Evolutionary conservation across 2,888 invertebrate species (phyloP).

Genomic region (Cheilosia scutellata): DNA sequence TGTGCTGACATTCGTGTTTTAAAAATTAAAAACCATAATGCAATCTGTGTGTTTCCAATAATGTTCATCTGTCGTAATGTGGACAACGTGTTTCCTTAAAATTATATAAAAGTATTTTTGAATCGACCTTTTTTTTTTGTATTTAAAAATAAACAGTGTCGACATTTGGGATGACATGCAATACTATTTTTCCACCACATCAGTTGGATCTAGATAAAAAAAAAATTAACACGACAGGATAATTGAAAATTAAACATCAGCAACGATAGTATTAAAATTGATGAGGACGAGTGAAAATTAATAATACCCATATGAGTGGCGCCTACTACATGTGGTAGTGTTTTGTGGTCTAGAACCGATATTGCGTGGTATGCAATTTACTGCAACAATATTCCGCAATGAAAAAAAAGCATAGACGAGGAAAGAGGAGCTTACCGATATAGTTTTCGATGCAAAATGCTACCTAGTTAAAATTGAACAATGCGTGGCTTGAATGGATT

Average conservation of each 20-base stretch:
- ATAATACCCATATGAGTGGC: constrained; percentile 23
- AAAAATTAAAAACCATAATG: constrained; percentile 34
- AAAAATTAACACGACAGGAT: constrained; percentile 33
- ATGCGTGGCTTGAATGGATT: constrained; percentile 16
- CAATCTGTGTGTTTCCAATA: constrained; percentile 52
- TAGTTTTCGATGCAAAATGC: background rate
- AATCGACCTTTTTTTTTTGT: background rate
- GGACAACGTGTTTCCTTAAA: constrained; percentile 26
- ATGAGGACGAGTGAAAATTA: constrained; percentile 48
- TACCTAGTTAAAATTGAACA: constrained; percentile 27
- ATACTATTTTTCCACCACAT: constrained; percentile 25
- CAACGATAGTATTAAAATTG: constrained; percentile 26
- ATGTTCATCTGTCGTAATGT: constrained; percentile 55
- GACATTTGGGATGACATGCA: constrained; percentile 42
- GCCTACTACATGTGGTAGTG: constrained; percentile 23
- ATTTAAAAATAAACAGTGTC: constrained; percentile 19
- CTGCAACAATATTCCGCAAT: background rate
- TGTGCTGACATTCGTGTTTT: constrained; percentile 21
- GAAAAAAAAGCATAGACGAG: constrained; percentile 2
- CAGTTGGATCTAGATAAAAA: background rate
- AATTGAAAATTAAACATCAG: constrained; percentile 72
- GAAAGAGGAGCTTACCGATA: background rate
- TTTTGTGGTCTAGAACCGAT: constrained; percentile 52
- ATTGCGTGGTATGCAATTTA: constrained; percentile 46
- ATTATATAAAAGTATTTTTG: constrained; percentile 16